Evolutionary conservation across 2,113 vertebrate genomes (phyloP).

Genomic region (Nanorana parkeri): DNA sequence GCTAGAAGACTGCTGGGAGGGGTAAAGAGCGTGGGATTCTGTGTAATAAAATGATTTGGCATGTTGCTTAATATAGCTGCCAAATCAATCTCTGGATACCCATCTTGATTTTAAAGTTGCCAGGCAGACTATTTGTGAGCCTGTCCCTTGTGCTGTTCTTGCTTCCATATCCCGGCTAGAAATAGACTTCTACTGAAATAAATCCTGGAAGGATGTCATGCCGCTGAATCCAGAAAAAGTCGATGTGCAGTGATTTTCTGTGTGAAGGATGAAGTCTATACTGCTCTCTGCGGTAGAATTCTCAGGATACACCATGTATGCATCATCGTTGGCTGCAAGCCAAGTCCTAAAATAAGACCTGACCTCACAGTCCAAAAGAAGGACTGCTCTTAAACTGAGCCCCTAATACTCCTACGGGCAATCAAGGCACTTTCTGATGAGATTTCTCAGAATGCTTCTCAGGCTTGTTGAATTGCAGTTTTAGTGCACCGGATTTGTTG

Average conservation of each 20-base stretch:
- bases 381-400: not conserved
- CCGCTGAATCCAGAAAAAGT: not conserved
- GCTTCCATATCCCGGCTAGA: not conserved
- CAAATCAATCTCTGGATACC: constrained; percentile 25
- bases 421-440: not conserved
- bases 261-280: not conserved
- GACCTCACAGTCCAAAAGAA: not conserved
- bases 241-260: not conserved
- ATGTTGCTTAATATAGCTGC: constrained; percentile 11
- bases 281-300: not conserved
- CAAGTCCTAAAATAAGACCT: constrained; percentile 29
- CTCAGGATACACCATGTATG: constrained; percentile 16
- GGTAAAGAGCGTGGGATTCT: not conserved
- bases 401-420: not conserved
- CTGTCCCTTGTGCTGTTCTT: not conserved
- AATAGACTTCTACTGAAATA: not conserved
- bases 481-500: too few species aligned
- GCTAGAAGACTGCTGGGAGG: not conserved
- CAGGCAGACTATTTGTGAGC: not conserved
- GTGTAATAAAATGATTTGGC: not conserved
- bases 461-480: too few species aligned
- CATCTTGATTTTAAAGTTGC: constrained; percentile 22
- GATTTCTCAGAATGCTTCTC: not conserved
- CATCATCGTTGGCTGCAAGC: constrained; percentile 5
- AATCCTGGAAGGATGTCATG: not conserved